phyloP scores from a whole-genome alignment of 2,113 vertebrate species.

The Oenanthe melanoleuca region DNA sequence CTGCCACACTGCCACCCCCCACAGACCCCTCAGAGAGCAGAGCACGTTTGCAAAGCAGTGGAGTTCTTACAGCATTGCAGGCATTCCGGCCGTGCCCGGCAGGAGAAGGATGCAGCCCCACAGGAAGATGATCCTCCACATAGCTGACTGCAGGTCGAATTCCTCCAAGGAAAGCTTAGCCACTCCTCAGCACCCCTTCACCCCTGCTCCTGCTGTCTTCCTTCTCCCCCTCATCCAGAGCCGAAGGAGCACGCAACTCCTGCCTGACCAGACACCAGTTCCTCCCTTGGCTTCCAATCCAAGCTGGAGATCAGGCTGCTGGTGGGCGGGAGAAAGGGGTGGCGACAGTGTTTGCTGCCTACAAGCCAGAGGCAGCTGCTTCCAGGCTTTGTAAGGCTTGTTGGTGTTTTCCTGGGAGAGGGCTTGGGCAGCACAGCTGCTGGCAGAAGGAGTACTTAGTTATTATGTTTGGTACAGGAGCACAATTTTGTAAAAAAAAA shows the following conservation, averaged over 20 bases:
- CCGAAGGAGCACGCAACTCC: neutral
- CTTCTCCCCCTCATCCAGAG: neutral
- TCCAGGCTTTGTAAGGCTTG: neutral
- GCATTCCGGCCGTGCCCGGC: neutral
- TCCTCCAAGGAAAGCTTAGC: neutral
- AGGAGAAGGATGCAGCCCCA: slow-evolving; percentile 46
- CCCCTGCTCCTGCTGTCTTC: neutral
- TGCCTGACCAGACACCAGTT: neutral
- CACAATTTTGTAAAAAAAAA: neutral
- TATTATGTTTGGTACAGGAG: neutral
- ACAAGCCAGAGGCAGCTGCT: neutral
- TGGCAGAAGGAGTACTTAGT: neutral
- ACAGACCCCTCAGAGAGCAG: neutral
- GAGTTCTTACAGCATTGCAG: slow-evolving; percentile 43
- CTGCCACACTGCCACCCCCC: neutral
- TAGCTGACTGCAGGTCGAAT: neutral
- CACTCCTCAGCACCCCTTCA: neutral
- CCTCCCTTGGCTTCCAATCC: slow-evolving; percentile 11
- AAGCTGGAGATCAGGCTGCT: neutral
- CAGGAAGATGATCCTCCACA: slow-evolving; percentile 19
- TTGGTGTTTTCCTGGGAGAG: neutral
- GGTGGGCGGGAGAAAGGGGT: slow-evolving; percentile 7
- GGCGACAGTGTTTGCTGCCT: neutral
- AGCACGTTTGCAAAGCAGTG: neutral
- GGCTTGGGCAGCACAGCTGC: neutral